Evolutionary conservation across 2,888 invertebrate genomes (phyloP).

Genomic region (Brachyptera putata): DNA sequence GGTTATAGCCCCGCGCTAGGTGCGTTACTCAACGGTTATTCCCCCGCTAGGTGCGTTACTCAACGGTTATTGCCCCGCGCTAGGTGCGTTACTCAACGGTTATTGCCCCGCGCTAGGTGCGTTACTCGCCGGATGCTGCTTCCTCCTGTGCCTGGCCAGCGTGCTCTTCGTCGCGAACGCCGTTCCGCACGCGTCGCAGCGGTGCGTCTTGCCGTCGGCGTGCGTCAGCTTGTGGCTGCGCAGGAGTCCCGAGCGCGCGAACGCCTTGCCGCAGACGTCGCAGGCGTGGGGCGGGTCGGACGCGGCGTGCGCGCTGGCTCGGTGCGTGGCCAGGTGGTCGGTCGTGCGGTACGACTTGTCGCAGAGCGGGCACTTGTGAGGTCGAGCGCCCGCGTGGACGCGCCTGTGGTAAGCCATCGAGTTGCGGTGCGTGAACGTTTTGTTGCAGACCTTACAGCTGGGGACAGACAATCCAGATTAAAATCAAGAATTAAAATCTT

Average conservation of each 20-base stretch:
- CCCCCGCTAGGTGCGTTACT: too few species aligned
- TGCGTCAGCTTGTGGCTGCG: not conserved
- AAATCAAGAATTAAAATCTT: too few species aligned
- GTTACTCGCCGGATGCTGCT: not conserved
- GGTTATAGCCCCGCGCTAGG: too few species aligned
- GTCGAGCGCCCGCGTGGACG: not conserved
- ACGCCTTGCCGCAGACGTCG: not conserved
- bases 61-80: too few species aligned
- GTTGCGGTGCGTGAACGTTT: constrained; percentile 1
- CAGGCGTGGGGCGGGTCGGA: not conserved
- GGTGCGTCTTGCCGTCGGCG: not conserved
- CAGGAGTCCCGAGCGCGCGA: not conserved
- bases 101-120: too few species aligned
- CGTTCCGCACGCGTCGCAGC: not conserved
- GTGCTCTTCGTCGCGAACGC: not conserved
- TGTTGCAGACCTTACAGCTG: not conserved
- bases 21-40: too few species aligned
- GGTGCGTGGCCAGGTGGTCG: not conserved
- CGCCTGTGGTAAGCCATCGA: not conserved
- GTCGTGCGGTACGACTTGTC: not conserved
- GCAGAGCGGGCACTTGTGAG: not conserved
- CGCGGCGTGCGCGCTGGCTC: not conserved
- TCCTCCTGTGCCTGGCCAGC: not conserved
- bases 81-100: too few species aligned
- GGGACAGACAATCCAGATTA: too few species aligned